Evolutionary conservation across 2,797 vertebrate genomes (phyloP).

Genomic region (Clangula hyemalis): DNA sequence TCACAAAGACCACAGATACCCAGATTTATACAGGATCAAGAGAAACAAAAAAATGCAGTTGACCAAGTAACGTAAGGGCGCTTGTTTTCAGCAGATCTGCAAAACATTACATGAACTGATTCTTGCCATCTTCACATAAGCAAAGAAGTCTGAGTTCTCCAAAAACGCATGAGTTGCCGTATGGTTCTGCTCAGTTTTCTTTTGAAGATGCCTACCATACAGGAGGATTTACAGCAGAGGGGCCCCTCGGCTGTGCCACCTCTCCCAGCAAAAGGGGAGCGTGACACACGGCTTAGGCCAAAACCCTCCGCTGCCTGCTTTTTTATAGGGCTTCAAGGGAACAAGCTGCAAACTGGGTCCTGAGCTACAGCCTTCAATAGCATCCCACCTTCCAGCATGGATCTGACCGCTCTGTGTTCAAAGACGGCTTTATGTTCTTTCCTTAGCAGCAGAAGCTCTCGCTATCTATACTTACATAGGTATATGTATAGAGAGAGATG

Average conservation of each 20-base stretch:
- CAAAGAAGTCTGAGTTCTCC: not conserved
- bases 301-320: not conserved
- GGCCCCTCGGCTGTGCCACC: rapidly evolving
- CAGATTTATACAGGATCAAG: not conserved
- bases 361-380: not conserved
- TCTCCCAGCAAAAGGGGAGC: not conserved
- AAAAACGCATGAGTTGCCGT: not conserved
- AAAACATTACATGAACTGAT: not conserved
- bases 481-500: not conserved
- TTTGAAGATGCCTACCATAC: not conserved
- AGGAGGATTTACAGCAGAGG: not conserved
- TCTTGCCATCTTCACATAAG: not conserved
- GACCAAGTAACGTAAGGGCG: not conserved
- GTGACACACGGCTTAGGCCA: not conserved
- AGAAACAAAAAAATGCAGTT: not conserved
- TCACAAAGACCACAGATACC: not conserved
- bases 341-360: not conserved
- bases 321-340: not conserved
- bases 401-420: rapidly evolving
- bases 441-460: not conserved
- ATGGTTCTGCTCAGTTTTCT: not conserved
- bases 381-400: not conserved
- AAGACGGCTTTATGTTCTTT: not conserved
- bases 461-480: not conserved
- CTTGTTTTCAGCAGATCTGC: not conserved